Conservation (phyloP, 2,797 vertebrate species). For the Hapalemur alaotrensis region DNA sequence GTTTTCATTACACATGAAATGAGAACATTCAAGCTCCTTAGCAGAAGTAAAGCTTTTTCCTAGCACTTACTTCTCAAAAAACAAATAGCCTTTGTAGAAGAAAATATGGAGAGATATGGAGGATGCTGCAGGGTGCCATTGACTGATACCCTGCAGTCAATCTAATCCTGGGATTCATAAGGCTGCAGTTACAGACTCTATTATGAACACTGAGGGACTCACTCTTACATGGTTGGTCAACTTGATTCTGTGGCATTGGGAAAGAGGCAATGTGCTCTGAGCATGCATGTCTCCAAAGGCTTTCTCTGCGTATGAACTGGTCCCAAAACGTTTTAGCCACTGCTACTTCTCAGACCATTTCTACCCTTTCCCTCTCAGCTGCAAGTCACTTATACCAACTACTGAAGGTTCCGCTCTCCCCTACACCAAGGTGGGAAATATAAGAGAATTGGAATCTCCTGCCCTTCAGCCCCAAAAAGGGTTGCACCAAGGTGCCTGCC, state of each 20-base stretch:
- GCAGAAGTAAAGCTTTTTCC: neutral
- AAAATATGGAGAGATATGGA: neutral
- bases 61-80: neutral
- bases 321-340: slow-evolving; percentile 14
- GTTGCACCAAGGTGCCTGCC: slow-evolving; percentile 37
- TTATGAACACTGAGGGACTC: neutral
- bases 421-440: neutral
- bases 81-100: neutral
- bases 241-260: neutral
- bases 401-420: neutral
- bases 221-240: fast-evolving
- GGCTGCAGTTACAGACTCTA: neutral
- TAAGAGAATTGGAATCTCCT: slow-evolving; percentile 23
- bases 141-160: neutral
- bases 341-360: slow-evolving; percentile 26
- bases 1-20: neutral
- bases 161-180: neutral
- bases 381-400: slow-evolving; percentile 6
- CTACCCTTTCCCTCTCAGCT: neutral
- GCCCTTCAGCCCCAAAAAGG: neutral
- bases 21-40: neutral
- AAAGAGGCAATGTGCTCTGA: neutral
- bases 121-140: neutral
- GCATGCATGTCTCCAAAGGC: no score
- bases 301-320: neutral